Conservation (phyloP, 2,888 invertebrate genomes). For the Gibbula magus region DNA sequence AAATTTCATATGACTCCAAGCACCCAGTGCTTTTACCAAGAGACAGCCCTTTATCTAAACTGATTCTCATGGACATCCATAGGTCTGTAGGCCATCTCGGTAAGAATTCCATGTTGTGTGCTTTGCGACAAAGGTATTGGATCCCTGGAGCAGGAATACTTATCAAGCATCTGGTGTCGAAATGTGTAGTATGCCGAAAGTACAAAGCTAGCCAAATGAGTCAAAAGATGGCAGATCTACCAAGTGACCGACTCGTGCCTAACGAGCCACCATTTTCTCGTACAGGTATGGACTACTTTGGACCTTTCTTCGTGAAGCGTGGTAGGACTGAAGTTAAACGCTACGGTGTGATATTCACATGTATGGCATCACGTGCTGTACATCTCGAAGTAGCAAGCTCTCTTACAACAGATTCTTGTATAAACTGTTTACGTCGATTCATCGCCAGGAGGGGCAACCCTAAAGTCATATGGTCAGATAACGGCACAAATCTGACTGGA, state of each 20-base stretch:
- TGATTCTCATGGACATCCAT: neutral
- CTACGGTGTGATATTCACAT: slow-evolving; percentile 43
- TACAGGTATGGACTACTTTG: slow-evolving; percentile 27
- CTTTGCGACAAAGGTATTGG: neutral
- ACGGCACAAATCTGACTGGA: neutral
- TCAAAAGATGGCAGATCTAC: neutral
- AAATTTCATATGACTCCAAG: neutral
- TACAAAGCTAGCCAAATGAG: neutral
- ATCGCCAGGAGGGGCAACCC: neutral
- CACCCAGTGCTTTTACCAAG: neutral
- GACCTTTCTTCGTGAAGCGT: slow-evolving; percentile 32
- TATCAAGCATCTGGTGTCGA: neutral
- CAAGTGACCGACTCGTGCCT: neutral
- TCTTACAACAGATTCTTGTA: neutral
- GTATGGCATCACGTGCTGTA: slow-evolving; percentile 5
- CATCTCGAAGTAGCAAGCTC: neutral
- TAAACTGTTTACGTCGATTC: neutral
- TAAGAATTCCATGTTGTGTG: neutral
- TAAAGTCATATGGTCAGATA: neutral
- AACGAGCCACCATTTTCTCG: neutral
- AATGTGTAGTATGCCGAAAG: neutral
- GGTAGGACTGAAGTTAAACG: slow-evolving; percentile 31
- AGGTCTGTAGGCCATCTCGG: neutral
- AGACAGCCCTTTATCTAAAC: neutral
- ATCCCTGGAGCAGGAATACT: neutral